Evolutionary conservation across 64 coral and sea anemone genomes (phyloP).

Genomic region (Astreopora myriophthalma): DNA sequence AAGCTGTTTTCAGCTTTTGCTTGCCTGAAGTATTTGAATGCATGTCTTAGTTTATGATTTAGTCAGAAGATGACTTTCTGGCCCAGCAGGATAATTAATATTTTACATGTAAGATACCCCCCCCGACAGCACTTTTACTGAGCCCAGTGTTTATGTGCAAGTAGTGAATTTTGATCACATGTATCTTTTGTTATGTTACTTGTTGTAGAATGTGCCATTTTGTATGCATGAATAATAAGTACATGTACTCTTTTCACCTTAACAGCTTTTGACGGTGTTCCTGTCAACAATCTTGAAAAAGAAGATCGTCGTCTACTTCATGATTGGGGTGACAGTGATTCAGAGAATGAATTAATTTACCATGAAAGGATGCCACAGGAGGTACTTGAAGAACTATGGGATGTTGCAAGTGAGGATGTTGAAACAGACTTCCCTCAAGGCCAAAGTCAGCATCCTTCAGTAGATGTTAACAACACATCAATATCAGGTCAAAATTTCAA

Average conservation of each 20-base stretch:
- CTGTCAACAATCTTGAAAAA: slow-evolving; percentile 31
- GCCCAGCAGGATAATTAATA: no score
- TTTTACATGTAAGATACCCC: no score
- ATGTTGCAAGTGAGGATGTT: slow-evolving; percentile 35
- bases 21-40: no score
- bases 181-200: no score
- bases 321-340: slow-evolving; percentile 8
- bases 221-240: not conserved
- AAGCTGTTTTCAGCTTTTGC: no score
- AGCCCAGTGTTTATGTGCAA: no score
- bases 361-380: slow-evolving; percentile 39
- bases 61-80: no score
- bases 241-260: not conserved
- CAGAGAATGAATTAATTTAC: slow-evolving; percentile 72
- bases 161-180: no score
- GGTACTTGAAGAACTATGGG: slow-evolving; percentile 56
- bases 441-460: slow-evolving; percentile 28
- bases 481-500: slow-evolving; percentile 45
- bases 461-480: slow-evolving; percentile 15
- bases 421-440: slow-evolving; percentile 38
- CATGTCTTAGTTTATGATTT: no score
- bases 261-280: slow-evolving; percentile 32
- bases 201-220: no score
- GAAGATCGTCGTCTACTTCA: slow-evolving; percentile 62
- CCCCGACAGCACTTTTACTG: no score